Percentiles rank a stretch among this genome's conserved stretches.
Evolutionary conservation across 2,888 invertebrate species (phyloP).

Genomic region (Macrosoma leucophasiata): DNA sequence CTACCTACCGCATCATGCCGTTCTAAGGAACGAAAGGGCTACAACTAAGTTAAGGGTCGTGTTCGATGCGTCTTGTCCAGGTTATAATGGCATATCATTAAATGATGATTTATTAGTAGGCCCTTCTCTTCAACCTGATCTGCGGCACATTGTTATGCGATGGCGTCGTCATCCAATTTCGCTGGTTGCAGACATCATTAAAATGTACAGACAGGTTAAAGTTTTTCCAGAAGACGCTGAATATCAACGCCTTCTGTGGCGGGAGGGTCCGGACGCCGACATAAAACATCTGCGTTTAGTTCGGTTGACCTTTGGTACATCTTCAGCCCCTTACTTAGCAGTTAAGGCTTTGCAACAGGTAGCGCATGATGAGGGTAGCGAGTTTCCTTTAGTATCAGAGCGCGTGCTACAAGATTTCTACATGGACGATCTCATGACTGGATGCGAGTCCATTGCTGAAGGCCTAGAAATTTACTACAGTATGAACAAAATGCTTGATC

Average conservation of each 20-base stretch:
- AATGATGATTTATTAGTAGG: conserved; percentile 23
- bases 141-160: conserved; percentile 20
- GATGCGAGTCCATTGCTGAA: conserved; percentile 19
- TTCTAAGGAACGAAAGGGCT: conserved; percentile 12
- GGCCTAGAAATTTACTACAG: conserved; percentile 20
- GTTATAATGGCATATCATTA: conserved; percentile 21
- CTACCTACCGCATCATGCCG: conserved; percentile 18
- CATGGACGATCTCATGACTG: conserved; percentile 24
- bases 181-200: conserved; percentile 2
- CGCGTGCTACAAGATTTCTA: conserved; percentile 13
- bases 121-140: conserved; percentile 20
- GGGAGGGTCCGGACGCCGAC: conserved; percentile 2
- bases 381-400: conserved; percentile 17
- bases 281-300: conserved; percentile 1
- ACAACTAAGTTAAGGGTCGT: conserved; percentile 18
- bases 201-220: conserved; percentile 3
- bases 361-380: conserved; percentile 15
- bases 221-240: neutral
- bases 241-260: conserved; percentile 3
- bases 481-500: conserved; percentile 23
- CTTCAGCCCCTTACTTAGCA: conserved; percentile 22
- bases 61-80: conserved; percentile 6
- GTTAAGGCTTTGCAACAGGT: conserved; percentile 16
- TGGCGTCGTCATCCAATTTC: conserved; percentile 11
- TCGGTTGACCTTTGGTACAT: conserved; percentile 13